Conservation (phyloP, 2,797 vertebrate species). For the Takifugu ocellatus region DNA sequence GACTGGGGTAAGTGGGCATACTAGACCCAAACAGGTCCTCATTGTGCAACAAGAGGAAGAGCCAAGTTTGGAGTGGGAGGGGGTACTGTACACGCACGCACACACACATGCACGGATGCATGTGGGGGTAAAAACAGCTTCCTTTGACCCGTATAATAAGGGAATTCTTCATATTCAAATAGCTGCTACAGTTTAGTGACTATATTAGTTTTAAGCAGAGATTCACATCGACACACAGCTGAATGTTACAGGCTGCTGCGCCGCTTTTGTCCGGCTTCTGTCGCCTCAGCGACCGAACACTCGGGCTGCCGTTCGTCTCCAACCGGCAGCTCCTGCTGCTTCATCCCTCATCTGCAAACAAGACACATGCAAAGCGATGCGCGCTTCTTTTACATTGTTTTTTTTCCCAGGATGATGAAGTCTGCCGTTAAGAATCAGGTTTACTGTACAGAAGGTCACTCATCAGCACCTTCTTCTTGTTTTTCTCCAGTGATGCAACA, state of each 20-base stretch:
- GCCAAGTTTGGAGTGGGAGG: conserved; percentile 18
- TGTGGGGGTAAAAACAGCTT: conserved; percentile 38
- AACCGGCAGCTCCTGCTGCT: no score
- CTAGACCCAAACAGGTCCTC: conserved; percentile 60
- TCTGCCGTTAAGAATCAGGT: no score
- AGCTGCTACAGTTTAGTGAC: conserved; percentile 17
- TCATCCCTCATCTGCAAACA: no score
- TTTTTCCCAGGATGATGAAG: no score
- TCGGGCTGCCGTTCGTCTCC: no score
- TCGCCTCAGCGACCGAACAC: no score
- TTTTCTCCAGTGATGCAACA: conserved; percentile 30
- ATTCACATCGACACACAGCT: conserved; percentile 11
- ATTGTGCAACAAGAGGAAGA: conserved; percentile 59
- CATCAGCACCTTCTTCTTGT: not conserved
- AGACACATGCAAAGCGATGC: no score
- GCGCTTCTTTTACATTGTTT: no score
- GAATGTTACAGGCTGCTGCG: no score
- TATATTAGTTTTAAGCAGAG: conserved; percentile 16
- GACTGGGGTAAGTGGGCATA: conserved; percentile 43
- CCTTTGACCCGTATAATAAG: conserved; percentile 43
- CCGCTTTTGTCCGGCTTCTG: no score
- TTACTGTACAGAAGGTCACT: not conserved
- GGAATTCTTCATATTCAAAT: conserved; percentile 36
- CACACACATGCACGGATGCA: conserved; percentile 8
- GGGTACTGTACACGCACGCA: conserved; percentile 12